Conservation (phyloP, 2,113 vertebrate genomes). For the Phrynosoma platyrhinos region DNA sequence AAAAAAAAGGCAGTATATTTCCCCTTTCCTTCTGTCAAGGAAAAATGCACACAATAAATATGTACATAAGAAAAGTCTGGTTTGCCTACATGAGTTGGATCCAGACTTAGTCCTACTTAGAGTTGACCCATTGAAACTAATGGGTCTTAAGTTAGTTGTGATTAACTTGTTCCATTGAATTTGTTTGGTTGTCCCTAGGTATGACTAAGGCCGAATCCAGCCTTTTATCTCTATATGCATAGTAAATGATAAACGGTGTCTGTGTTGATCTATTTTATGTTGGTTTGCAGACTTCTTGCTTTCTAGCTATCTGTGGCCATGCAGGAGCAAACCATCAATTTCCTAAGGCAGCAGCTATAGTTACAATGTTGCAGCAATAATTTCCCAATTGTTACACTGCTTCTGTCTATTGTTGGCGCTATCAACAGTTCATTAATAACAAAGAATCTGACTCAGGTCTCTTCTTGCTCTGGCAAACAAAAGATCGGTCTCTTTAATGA, state of each 20-base stretch:
- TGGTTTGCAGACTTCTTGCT: not conserved
- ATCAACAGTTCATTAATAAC: conserved; percentile 71
- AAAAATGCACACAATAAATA: no score
- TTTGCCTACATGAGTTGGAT: conserved; percentile 22
- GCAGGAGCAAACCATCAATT: conserved; percentile 32
- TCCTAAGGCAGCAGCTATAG: conserved; percentile 65
- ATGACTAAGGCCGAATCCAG: not conserved
- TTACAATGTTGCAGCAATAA: conserved; percentile 47
- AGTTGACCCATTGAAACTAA: not conserved
- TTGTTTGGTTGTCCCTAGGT: not conserved
- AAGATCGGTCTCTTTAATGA: conserved; percentile 25
- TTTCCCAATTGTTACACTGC: conserved; percentile 47
- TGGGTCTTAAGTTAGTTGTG: not conserved
- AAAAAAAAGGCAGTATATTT: no score
- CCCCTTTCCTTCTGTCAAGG: no score
- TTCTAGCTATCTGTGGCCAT: conserved; percentile 8
- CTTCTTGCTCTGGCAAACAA: conserved; percentile 41
- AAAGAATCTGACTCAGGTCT: conserved; percentile 56
- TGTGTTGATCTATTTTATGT: conserved; percentile 10
- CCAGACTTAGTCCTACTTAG: not conserved
- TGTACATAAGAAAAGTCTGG: not conserved
- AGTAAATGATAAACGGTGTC: conserved; percentile 47
- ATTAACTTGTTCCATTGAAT: not conserved
- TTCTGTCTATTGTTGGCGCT: conserved; percentile 65
- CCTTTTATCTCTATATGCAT: not conserved